Evolutionary conservation across 2,113 vertebrate genomes (phyloP).

Genomic region (Dolichotis patagonum): DNA sequence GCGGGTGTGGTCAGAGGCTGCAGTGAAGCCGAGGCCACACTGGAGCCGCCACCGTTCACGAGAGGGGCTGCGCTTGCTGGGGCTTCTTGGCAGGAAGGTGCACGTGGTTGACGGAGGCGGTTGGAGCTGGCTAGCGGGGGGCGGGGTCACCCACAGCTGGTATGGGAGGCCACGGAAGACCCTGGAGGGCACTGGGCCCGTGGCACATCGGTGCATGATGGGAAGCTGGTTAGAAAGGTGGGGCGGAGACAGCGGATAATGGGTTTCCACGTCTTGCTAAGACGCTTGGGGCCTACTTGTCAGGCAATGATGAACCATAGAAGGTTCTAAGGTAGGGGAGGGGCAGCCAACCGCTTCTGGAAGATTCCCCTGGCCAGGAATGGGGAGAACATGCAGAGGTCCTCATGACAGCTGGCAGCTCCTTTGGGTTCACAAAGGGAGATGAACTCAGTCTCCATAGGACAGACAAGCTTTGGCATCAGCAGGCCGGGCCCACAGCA

Average conservation of each 20-base stretch:
- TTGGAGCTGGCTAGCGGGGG: not conserved
- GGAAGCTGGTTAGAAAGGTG: not conserved
- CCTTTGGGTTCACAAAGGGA: too few relatives aligned
- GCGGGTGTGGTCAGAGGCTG: not conserved
- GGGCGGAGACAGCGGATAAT: not conserved
- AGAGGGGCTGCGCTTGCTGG: not conserved
- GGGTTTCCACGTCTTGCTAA: not conserved
- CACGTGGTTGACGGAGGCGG: not conserved
- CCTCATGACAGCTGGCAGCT: not conserved
- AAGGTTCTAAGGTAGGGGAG: not conserved
- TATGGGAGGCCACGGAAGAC: accelerated
- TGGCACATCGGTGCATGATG: not conserved
- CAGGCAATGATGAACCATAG: not conserved
- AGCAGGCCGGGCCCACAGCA: not conserved
- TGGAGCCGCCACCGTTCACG: not conserved
- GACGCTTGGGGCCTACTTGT: not conserved
- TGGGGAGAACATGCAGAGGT: not conserved
- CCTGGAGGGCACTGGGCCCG: accelerated
- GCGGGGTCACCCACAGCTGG: not conserved
- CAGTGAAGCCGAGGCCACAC: accelerated
- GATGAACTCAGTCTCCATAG: not conserved
- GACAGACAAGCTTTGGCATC: accelerated
- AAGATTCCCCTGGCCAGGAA: not conserved
- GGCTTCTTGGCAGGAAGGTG: not conserved
- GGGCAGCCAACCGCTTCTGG: not conserved